Percentiles rank a stretch among this genome's conserved stretches.
Evolutionary conservation across 2,797 vertebrate genomes (phyloP).

Genomic region (Trichosurus vulpecula): DNA sequence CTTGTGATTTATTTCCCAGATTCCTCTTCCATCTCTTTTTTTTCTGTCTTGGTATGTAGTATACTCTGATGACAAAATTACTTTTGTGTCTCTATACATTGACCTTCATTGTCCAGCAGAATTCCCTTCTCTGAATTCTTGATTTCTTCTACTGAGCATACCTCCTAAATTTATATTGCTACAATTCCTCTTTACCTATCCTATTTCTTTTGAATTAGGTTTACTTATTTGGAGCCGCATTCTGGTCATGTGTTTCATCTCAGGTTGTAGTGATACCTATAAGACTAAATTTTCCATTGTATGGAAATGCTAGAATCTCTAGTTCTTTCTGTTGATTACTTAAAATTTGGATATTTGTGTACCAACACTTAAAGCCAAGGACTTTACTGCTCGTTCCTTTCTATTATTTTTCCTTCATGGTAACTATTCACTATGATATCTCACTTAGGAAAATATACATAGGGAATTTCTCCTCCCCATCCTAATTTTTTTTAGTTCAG

Average conservation of each 20-base stretch:
- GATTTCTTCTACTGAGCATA: too few relatives aligned
- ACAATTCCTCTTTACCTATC: too few relatives aligned
- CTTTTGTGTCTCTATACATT: neutral
- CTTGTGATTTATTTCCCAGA: neutral
- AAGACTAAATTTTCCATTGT: neutral
- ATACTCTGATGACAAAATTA: neutral
- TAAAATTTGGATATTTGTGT: neutral
- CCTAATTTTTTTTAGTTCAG: neutral
- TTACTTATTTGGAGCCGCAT: neutral
- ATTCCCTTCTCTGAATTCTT: too few relatives aligned
- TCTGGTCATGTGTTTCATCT: neutral
- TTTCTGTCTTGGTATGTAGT: neutral
- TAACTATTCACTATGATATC: neutral
- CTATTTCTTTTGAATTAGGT: too few relatives aligned
- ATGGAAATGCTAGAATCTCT: neutral
- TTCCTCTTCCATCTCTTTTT: neutral
- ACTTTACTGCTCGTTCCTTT: too few relatives aligned
- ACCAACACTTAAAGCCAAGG: neutral
- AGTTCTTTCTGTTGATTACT: neutral
- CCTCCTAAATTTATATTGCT: too few relatives aligned
- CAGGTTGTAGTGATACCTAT: neutral
- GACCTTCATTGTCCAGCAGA: neutral
- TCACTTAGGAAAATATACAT: neutral
- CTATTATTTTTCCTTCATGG: neutral
- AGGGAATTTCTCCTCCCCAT: neutral